Evolutionary conservation across 1,140 invertebrate species (phyloP), one percentile per base, ranked within the genome.

Genomic region (Megalonaias nervosa): DNA sequence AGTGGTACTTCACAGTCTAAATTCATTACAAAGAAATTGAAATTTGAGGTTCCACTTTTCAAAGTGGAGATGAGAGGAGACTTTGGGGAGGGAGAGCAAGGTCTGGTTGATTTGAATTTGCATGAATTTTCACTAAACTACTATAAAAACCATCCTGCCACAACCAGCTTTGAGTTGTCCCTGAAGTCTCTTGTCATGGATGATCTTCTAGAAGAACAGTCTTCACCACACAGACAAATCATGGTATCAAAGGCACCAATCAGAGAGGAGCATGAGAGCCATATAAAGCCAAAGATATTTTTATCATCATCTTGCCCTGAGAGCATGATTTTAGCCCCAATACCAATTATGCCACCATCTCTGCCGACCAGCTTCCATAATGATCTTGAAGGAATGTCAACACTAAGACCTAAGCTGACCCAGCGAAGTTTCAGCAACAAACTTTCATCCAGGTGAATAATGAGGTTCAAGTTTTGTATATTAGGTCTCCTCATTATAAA

Each of bases 221-320:
- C 94, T 31, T 96, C 96, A 0, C 94, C 93, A 74, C 95, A 97
- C 90, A 93, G 96, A 21, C 94, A 94, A 86, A 94, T 97, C 26
- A 85, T 90, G 91, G 93, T 95, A 57, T 97, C 95, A 0, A 70
- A 81, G 31, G 81, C 74, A 11, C 75, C 81, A 0, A 26, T 73
- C 66, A 71, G 80, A 48, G 77, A 79, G 14, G 82, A 82, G 48
- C 60, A 80, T 14, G 74, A 71, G 16, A 11, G 60, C 1, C 60
- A 81, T 59, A 90, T 84, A 87, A 92, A 67, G 26, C 77, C 85
- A 26, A 84, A 87, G 56, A 80, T 86, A 73, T 94, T 93, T 80
- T 91, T 95, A 15, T 98, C 97, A 0, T 93, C 93, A 78, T 98
- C 97, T 0, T 98, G 96, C 89, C 96, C 97, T 0, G 94, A 97